These are phyloP conservation scores for Dynastes hyllus DNA, from an alignment of 2,888 invertebrate species.

Conservation along the genomic window DNA sequence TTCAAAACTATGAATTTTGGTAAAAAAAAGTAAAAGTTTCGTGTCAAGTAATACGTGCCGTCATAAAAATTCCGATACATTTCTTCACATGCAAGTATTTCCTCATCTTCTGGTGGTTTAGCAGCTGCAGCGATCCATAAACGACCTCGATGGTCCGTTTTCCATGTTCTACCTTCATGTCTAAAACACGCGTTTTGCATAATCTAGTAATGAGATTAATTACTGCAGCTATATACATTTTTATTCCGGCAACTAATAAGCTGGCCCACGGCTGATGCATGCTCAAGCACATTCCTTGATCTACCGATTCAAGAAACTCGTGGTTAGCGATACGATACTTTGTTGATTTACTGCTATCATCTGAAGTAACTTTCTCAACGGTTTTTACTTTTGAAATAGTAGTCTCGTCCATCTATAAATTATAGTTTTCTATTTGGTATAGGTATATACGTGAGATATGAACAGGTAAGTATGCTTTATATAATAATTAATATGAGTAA, in stretches of 20 bases:
- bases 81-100: conserved; percentile 80
- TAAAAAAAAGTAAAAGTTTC: too few species aligned
- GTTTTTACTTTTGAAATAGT: conserved; percentile 13
- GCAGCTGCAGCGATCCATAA: conserved; percentile 95
- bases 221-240: conserved; percentile 77
- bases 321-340: conserved; percentile 64
- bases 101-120: conserved; percentile 81
- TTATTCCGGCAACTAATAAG: conserved; percentile 92
- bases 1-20: too few species aligned
- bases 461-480: too few species aligned
- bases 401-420: conserved; percentile 33
- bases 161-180: conserved; percentile 97
- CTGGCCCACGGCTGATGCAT: conserved; percentile 99
- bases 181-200: conserved; percentile 69
- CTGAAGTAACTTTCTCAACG: background rate
- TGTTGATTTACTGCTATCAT: conserved; percentile 16
- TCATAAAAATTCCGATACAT: conserved; percentile 80
- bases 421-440: background rate
- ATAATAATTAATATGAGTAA: too few species aligned
- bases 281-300: conserved; percentile 88
- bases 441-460: too few species aligned
- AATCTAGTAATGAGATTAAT: background rate
- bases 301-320: conserved; percentile 65
- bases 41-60: conserved; percentile 69
- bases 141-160: conserved; percentile 91